Evolutionary conservation across 2,888 invertebrate species (phyloP).

Genomic region (Leptinotarsa haldemani): DNA sequence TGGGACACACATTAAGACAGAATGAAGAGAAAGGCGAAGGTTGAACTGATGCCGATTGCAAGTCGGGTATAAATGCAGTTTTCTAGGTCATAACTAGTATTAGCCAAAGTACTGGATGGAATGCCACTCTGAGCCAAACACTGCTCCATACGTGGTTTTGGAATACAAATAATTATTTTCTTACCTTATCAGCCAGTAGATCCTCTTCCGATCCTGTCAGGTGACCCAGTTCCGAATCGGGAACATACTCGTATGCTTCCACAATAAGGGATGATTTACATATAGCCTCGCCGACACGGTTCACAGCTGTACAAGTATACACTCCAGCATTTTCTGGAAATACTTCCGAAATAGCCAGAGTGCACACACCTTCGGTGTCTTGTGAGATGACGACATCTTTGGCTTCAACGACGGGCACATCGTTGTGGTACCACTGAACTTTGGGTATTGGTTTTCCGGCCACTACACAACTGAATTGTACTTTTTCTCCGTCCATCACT

Average conservation of each 20-base stretch:
- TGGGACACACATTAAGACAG: too few species aligned
- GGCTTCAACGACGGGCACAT: slow-evolving; percentile 77
- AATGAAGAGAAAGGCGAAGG: too few species aligned
- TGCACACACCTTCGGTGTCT: slow-evolving; percentile 82
- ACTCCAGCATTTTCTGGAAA: slow-evolving; percentile 91
- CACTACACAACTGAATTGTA: slow-evolving; percentile 78
- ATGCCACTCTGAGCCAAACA: not conserved
- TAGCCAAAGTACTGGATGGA: too few species aligned
- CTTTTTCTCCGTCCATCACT: slow-evolving; percentile 90
- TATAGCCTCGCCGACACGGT: slow-evolving; percentile 84
- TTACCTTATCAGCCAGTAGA: slow-evolving; percentile 82
- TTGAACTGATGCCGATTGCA: too few species aligned
- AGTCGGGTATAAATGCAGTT: too few species aligned
- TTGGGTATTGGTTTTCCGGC: slow-evolving; percentile 83
- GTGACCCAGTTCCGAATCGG: slow-evolving; percentile 84
- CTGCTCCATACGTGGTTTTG: not conserved
- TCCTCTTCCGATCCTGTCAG: slow-evolving; percentile 83
- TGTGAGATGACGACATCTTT: slow-evolving; percentile 82
- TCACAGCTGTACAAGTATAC: slow-evolving; percentile 85
- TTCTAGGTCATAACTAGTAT: too few species aligned
- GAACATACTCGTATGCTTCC: slow-evolving; percentile 94
- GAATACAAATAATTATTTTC: slow-evolving; percentile 19
- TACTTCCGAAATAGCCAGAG: slow-evolving; percentile 85
- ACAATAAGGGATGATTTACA: slow-evolving; percentile 82
- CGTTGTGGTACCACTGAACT: slow-evolving; percentile 84